Base-by-base conservation (phyloP, 2,113 vertebrate species). In the Caranx melampygus region DNA sequence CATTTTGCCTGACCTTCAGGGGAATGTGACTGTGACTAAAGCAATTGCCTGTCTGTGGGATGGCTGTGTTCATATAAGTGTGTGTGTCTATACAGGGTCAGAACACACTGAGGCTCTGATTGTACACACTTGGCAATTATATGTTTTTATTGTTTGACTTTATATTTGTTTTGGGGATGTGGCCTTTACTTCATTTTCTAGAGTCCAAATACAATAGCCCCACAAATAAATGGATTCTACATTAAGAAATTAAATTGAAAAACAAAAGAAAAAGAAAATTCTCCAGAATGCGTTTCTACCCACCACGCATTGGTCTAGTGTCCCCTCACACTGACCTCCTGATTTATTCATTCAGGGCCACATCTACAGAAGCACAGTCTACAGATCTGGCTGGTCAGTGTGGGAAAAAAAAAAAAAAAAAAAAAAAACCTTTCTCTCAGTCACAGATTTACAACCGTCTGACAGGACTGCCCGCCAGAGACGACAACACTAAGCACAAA, bases 1-100 rank as follows among this genome's bases (percentile, higher is more conserved):
- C 65, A 71, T 87, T 91, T 79, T 74, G 69, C 55, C 81, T 92
- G 91, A 95, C 92, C 93, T 94, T 94, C 89, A 90, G 52, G 78
- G 75, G 33, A 64, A 88, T 85, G 72, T 87, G 83, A 85, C 58
- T 89, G 82, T 72, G 82, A 89, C 69, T 77, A 67, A 6, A 79
- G 81, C 72, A 81, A 88, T 86, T 91, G 84, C 72, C 81, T 70
- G 62, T 78, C 71, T 33, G 61, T 51, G 45, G 83, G 70, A 69
- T 64, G 73, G 65, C 58, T 81, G 51, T 72, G 42, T 60, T 68
- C 77, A 47, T 84, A 75, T 73, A 33, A 59, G 35, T 74, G 37
- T 70, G 52, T 60, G 44, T 52, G 33, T 68, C 5, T 74, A 69
- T n/a, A 78, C n/a, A 61, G 51, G 20, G 71, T 79, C 55, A 21